Base-by-base conservation (phyloP, 2,113 vertebrate species). In the Archocentrus centrarchus region DNA sequence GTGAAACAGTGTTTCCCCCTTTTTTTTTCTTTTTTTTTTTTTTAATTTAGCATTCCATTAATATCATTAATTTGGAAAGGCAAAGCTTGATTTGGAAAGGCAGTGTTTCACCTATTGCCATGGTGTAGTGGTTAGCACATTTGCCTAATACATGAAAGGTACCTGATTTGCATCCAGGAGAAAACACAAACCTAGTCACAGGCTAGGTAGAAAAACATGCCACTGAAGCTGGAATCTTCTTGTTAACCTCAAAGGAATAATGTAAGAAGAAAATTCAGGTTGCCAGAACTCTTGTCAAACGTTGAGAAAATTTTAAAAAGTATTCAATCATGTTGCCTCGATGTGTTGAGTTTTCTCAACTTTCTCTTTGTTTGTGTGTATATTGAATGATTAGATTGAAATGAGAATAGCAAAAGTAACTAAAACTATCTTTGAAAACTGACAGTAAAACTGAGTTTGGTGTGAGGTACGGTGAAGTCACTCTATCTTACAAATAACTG, bases 351-450 rank as follows among this genome's bases (percentile, higher is more conserved):
- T 68, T 68, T 68, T 50, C 24, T 50, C 41, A 70, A 50, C 24
- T 70, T 68, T 27, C 27, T 37, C 24, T 14, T 68, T 47, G 30
- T 68, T 50, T 50, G 22, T 39, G 22, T 70, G 24, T 50, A 53
- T 73, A 32, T 53, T 53, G 17, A 53, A 60, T 30, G n/a, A 76
- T 76, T 47, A 53, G 55, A 59, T 80, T 78, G 5, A 66, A 63
- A 27, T 3, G 10, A 66, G 0, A 75, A 27, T 13, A 79, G 24
- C 24, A 73, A 30, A 13, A 73, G 15, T 2, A 24, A 47, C 20
- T 41, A 18, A 27, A 68, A 79, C 3, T 18, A 32, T 32, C 15
- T 66, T 7, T 75, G 2, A 39, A 53, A 0, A 8, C 20, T 63
- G 6, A 53, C 8, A 35, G 32, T 35, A 35, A 35, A 35, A 41